Evolutionary conservation across 2,888 invertebrate species (phyloP), one percentile per base, ranked within the genome.

Genomic region (Papilio demoleus): DNA sequence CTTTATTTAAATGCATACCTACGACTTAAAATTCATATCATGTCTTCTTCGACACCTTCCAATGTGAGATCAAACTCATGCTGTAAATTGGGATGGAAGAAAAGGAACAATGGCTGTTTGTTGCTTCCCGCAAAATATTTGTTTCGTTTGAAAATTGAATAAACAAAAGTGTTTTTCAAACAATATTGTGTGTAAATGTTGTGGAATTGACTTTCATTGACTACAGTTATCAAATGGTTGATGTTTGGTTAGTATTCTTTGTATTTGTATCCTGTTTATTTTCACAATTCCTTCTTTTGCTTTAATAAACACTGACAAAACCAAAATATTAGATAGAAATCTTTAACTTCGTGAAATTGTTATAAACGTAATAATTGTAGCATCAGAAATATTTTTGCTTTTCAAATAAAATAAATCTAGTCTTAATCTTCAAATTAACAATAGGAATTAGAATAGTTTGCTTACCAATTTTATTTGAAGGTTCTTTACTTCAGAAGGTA

Each of bases 71-170:
- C n/a, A n/a, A n/a, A n/a, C n/a, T n/a, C n/a, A n/a, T n/a, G n/a
- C n/a, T n/a, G n/a, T n/a, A n/a, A n/a, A n/a, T n/a, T n/a, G n/a
- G n/a, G n/a, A n/a, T n/a, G n/a, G n/a, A n/a, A n/a, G n/a, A 61
- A 47, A 61, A 61, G 64, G 47, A 67, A 65, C 60, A 65, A 69
- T 66, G 64, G 64, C 31, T 66, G 63, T 67, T 61, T 69, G 61
- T 69, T 69, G 61, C n/a, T 62, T 67, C 42, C 61, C 62, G 67
- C 62, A 62, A 62, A 62, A 67, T 45, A 58, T 45, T 67, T 67
- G 62, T 67, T 67, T 67, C 50, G 34, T 45, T 19, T 42, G 17
- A 62, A 31, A 42, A 17, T 53, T 56, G 67, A 45, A 42, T 56
- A 45, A 45, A 62, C 61, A 53, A 50, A 42, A 19, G 61, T 27